These are phyloP conservation scores for Brachionus manjavacas DNA, from an alignment of 1,140 invertebrate genomes.

Conservation along the genomic window DNA sequence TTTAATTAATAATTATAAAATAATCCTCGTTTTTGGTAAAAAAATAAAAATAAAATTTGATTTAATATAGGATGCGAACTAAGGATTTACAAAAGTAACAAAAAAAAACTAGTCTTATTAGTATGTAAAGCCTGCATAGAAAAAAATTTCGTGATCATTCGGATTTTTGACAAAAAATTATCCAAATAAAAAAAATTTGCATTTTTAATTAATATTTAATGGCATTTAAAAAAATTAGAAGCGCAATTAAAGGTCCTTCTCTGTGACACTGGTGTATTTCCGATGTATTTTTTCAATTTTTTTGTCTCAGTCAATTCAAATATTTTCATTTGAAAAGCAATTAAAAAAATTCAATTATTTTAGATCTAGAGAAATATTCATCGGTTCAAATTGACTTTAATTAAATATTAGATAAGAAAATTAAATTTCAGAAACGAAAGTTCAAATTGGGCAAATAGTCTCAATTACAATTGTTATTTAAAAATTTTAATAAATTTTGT, in stretches of 20 bases:
- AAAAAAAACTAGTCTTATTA: not conserved
- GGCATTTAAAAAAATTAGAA: not conserved
- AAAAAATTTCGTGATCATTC: not conserved
- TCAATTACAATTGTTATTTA: not conserved
- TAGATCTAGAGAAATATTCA: not conserved
- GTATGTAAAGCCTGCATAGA: not conserved
- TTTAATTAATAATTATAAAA: not conserved
- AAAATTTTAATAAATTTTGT: not conserved
- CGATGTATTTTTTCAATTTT: not conserved
- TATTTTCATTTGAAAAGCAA: not conserved
- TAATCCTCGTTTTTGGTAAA: not conserved
- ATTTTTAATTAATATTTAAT: not conserved
- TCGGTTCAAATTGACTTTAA: conserved; percentile 3
- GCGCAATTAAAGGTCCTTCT: not conserved
- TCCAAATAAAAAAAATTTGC: not conserved
- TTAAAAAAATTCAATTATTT: not conserved
- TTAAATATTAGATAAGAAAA: conserved; percentile 8
- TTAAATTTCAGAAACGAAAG: not conserved
- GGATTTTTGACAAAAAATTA: not conserved
- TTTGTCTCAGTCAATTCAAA: not conserved
- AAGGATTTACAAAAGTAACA: not conserved
- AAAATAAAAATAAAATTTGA: not conserved
- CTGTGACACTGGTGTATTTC: not conserved
- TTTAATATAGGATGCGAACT: not conserved
- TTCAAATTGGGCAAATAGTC: not conserved